Base-by-base conservation (phyloP, 2,113 vertebrate species). In the Ciconia maguari region DNA sequence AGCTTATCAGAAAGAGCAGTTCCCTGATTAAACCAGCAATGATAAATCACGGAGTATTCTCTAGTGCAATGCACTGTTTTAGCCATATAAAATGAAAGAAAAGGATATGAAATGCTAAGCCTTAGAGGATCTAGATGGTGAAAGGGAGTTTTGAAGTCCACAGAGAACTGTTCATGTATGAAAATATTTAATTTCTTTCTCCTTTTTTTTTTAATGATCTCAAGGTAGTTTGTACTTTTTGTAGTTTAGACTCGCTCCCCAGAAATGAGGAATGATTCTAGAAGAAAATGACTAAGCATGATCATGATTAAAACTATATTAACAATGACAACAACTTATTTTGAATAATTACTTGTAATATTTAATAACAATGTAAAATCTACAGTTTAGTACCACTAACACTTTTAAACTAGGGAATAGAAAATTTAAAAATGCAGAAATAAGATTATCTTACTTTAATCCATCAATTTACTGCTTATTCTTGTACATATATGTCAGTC, bases 1-100 rank as follows among this genome's bases (percentile, higher is more conserved):
- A 96, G 64, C 69, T 96, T 97, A 95, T 97, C 89, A 97, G 89
- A 96, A 97, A 88, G 94, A 98, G 60, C n/a, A 93, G 92, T 49
- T 91, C 86, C 80, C 75, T 96, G 96, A 97, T 97, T 96, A 97
- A 96, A 91, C 74, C 51, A 68, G 51, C 42, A 75, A 78, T 83
- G 95, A 97, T 97, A 97, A 97, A 98, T 97, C 94, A 96, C 78
- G 38, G 54, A 32, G 5, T 79, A 75, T 93, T 93, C 94, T 94
- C 83, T 61, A 60, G 88, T 71, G 84, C 69, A 90, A 72, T 52
- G 49, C 54, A 74, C 89, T 70, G 88, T 54, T 86, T 95, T 92
- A 96, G 62, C 36, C 36, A 86, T 91, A 94, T 52, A 93, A 85
- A 93, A 96, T 87, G 86, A 95, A 96, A 75, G 92, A 94, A 95